phyloP scores from a whole-genome alignment of 2,797 vertebrate genomes.

The Coregonus ussuriensis region DNA sequence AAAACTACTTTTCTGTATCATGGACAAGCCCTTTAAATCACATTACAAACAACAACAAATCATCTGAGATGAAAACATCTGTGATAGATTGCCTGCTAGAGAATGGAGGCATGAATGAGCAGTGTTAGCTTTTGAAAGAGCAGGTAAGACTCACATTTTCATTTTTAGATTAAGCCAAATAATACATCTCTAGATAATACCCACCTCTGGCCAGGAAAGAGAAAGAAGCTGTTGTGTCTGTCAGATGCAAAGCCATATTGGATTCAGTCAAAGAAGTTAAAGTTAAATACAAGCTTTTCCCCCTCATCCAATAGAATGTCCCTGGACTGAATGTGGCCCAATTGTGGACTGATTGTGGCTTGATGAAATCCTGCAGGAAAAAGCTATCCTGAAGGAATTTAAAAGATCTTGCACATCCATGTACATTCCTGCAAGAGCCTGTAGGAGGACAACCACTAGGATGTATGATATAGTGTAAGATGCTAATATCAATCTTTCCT shows the following conservation, averaged over 20 bases:
- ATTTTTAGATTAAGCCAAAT: slow-evolving; percentile 45
- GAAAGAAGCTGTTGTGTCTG: slow-evolving; percentile 38
- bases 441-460: background rate
- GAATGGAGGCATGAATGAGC: slow-evolving; percentile 49
- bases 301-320: slow-evolving; percentile 19
- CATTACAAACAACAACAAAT: slow-evolving; percentile 17
- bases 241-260: slow-evolving; percentile 45
- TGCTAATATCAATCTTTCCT: background rate
- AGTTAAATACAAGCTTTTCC: slow-evolving; percentile 49
- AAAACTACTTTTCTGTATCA: background rate
- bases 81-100: slow-evolving; percentile 37
- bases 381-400: background rate
- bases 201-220: slow-evolving; percentile 52
- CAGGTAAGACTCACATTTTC: slow-evolving; percentile 42
- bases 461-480: background rate
- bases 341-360: slow-evolving; percentile 24
- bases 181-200: slow-evolving; percentile 63
- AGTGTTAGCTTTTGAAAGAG: slow-evolving; percentile 42
- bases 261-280: slow-evolving; percentile 52
- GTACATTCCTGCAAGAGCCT: background rate
- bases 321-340: slow-evolving; percentile 18
- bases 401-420: background rate
- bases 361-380: background rate
- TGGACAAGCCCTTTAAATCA: background rate
- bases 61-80: slow-evolving; percentile 11